Evolutionary conservation across 2,113 vertebrate genomes (phyloP).

Genomic region (Brevimyrus niger): DNA sequence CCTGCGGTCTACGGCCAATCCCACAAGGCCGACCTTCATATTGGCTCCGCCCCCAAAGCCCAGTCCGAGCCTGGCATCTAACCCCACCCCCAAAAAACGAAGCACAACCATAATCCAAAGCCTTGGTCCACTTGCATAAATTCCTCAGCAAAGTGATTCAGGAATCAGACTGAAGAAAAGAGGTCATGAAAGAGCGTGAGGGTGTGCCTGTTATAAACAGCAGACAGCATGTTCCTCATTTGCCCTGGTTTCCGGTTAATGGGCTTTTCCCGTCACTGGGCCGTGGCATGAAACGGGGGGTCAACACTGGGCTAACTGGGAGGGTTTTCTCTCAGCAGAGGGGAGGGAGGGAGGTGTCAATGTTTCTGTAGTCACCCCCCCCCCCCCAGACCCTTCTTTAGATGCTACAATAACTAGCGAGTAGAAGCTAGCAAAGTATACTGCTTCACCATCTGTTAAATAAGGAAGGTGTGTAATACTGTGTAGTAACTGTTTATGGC

Average conservation of each 20-base stretch:
- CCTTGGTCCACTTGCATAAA: not conserved
- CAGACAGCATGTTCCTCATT: not conserved
- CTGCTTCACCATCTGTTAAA: not conserved
- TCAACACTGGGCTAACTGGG: not conserved
- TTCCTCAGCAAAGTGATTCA: not conserved
- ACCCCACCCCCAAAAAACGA: not conserved
- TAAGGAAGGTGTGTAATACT: not conserved
- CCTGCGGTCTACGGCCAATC: not conserved
- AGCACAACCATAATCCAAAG: not conserved
- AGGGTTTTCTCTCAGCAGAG: not conserved
- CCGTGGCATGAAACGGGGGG: not conserved
- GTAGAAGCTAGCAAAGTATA: not conserved
- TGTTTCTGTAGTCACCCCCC: not conserved
- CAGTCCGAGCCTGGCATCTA: not conserved
- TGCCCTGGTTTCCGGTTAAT: not conserved
- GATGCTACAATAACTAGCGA: not conserved
- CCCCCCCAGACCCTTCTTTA: not conserved
- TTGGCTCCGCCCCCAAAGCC: not conserved
- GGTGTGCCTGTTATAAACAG: not conserved
- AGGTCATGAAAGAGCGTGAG: not conserved
- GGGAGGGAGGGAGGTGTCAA: not conserved
- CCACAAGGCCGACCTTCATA: not conserved
- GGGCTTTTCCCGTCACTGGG: not conserved
- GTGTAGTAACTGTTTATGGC: not conserved
- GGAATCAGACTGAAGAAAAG: too few relatives aligned